Evolutionary conservation across 2,888 invertebrate genomes (phyloP), one percentile per base, ranked within the genome.

Genomic region (Sesia apiformis): DNA sequence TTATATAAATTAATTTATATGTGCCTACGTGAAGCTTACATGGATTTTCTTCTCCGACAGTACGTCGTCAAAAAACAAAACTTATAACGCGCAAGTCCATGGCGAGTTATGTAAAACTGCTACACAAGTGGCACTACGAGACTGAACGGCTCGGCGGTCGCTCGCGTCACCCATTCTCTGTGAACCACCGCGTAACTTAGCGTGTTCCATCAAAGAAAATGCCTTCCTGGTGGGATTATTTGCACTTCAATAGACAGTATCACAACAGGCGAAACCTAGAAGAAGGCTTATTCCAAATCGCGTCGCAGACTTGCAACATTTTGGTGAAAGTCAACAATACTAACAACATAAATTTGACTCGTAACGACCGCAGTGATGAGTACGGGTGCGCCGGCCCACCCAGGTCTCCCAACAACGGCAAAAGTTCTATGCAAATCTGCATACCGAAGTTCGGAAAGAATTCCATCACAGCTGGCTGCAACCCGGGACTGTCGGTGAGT

Each of bases 251-350:
- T 61, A 66, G 89, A 51, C 84, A 82, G 64, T 89, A 90, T 63
- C 79, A 88, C 55, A 90, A 90, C 64, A 91, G 91, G 63, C 88
- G 92, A 54, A 94, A 94, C 76, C 78, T 94, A 61, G 94, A 94
- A 69, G 94, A 94, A 69, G 94, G 94, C 4, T 85, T 94, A 41
- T 94, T 94, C 72, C 94, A 94, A 87, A 94, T 94, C 62, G 94
- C 94, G 4, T 93, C 94, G 7, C 94, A 94, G 76, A 94, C 94
- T 56, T 94, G 94, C 70, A 94, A 93, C 74, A 93, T 94, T 62
- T 83, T 94, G 58, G 94, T 94, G 56, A 94, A 94, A 91, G 93
- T 94, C 61, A 93, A 94, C 75, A 94, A 94, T 66, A 94, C 94
- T 52, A 93, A 94, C 77, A 94, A 94, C 74, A 93, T 94, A 58